These are phyloP conservation scores for Popillia japonica DNA, from an alignment of 1,140 invertebrate species.

Conservation along the genomic window DNA sequence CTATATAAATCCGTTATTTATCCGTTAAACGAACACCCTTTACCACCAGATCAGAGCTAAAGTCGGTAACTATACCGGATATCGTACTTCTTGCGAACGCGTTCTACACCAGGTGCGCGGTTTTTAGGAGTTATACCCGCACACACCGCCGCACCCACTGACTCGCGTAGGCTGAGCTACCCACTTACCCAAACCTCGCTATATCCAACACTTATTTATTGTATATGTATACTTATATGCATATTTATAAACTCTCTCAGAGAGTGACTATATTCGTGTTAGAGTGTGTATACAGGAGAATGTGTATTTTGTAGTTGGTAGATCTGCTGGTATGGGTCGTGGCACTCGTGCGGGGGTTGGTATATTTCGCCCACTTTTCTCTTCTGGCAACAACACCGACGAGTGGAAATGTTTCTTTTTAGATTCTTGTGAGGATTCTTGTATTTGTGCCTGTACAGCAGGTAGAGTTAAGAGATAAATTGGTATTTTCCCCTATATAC, in stretches of 20 bases:
- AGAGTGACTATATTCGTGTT: neutral
- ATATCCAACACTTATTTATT: slow-evolving; percentile 47
- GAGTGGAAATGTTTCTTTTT: neutral
- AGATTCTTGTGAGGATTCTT: too few species aligned
- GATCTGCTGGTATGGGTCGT: slow-evolving; percentile 9
- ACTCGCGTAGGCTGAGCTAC: slow-evolving; percentile 49
- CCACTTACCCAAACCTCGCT: slow-evolving; percentile 50
- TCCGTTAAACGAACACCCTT: neutral
- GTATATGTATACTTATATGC: slow-evolving; percentile 55
- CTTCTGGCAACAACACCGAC: neutral
- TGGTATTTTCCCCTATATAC: too few species aligned
- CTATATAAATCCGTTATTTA: neutral
- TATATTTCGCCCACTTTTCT: slow-evolving; percentile 40
- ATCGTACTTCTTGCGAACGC: slow-evolving; percentile 32
- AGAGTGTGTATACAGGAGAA: neutral
- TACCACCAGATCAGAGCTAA: neutral
- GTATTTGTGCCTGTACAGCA: too few species aligned
- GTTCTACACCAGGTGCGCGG: slow-evolving; percentile 49
- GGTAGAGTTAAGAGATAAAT: too few species aligned
- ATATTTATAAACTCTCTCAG: slow-evolving; percentile 52
- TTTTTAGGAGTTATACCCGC: slow-evolving; percentile 38
- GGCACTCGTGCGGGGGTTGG: slow-evolving; percentile 1
- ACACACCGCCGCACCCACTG: slow-evolving; percentile 50
- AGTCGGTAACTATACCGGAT: neutral
- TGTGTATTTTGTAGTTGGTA: neutral